A percentile compares a stretch with the other conserved stretches of the same genome.
These are phyloP conservation scores for Ypsolopha sequella DNA, from an alignment of 2,888 invertebrate species.

Conservation along the genomic window DNA sequence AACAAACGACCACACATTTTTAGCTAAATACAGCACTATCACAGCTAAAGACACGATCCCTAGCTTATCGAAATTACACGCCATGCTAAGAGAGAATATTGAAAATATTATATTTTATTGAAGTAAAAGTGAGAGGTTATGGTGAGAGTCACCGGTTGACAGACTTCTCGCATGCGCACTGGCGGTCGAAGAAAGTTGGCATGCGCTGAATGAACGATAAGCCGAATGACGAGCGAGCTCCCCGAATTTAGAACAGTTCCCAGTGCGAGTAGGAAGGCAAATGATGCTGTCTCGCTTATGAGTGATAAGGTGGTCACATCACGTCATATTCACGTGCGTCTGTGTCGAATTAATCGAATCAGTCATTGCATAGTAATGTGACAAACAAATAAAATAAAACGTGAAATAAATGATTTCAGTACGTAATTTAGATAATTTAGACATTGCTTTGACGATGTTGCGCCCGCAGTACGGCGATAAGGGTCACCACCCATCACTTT, in stretches of 20 bases:
- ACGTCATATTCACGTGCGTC: neutral
- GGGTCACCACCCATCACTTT: too few species aligned
- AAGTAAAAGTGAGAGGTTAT: slow-evolving; percentile 32
- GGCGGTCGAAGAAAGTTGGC: slow-evolving; percentile 52
- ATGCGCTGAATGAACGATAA: slow-evolving; percentile 33
- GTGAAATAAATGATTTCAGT: too few species aligned
- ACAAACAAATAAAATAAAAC: too few species aligned
- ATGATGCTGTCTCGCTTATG: neutral
- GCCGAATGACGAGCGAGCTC: slow-evolving; percentile 5
- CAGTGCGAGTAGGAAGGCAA: neutral
- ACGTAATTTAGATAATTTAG: too few species aligned
- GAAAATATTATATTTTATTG: slow-evolving; percentile 10
- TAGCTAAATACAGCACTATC: slow-evolving; percentile 33
- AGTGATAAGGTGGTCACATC: neutral
- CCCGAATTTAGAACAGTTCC: slow-evolving; percentile 1
- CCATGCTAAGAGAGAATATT: slow-evolving; percentile 25
- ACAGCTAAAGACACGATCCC: slow-evolving; percentile 49
- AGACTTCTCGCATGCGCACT: slow-evolving; percentile 57
- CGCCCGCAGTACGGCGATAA: too few species aligned
- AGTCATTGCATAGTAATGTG: neutral
- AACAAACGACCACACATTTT: slow-evolving; percentile 26
- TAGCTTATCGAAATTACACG: slow-evolving; percentile 48
- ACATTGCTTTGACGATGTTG: too few species aligned
- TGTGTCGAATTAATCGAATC: neutral
- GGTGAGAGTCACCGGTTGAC: slow-evolving; percentile 40